A percentile compares a stretch with the other conserved stretches of the same genome.
These are phyloP conservation scores for Muschampia plurimacula DNA, from an alignment of 2,888 invertebrate genomes.

Conservation along the genomic window DNA sequence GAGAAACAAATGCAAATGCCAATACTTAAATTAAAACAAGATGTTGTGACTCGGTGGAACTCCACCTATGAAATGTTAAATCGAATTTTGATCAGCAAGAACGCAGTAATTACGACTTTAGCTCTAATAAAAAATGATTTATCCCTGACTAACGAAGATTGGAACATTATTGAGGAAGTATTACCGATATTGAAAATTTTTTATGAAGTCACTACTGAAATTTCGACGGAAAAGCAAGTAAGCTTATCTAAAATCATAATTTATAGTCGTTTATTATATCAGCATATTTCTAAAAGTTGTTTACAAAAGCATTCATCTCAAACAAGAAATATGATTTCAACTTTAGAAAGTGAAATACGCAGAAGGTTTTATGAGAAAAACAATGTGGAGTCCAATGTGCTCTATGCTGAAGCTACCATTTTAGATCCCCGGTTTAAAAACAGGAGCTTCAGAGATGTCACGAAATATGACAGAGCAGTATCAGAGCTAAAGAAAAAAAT, in stretches of 20 bases:
- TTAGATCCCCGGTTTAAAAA: conserved; percentile 6
- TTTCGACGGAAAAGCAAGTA: too few species aligned
- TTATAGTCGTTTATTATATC: too few species aligned
- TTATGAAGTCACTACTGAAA: too few species aligned
- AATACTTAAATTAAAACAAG: neutral
- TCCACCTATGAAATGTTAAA: neutral
- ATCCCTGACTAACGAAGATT: neutral
- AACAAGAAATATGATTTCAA: too few species aligned
- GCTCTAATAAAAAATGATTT: too few species aligned
- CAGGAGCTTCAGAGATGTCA: neutral
- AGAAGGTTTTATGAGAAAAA: too few species aligned
- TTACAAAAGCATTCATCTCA: too few species aligned
- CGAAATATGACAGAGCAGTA: too few species aligned
- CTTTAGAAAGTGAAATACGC: too few species aligned
- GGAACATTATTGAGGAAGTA: neutral
- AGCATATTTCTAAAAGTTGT: too few species aligned
- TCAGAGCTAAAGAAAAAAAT: too few species aligned
- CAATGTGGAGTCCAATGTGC: neutral
- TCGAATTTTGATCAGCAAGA: neutral
- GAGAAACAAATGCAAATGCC: neutral
- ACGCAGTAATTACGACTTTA: neutral
- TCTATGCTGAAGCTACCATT: neutral
- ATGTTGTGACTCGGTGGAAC: neutral
- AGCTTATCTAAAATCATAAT: too few species aligned
- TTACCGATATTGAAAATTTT: neutral